phyloP scores from a whole-genome alignment of 2,113 vertebrate species.

The Pangasianodon gigas region DNA sequence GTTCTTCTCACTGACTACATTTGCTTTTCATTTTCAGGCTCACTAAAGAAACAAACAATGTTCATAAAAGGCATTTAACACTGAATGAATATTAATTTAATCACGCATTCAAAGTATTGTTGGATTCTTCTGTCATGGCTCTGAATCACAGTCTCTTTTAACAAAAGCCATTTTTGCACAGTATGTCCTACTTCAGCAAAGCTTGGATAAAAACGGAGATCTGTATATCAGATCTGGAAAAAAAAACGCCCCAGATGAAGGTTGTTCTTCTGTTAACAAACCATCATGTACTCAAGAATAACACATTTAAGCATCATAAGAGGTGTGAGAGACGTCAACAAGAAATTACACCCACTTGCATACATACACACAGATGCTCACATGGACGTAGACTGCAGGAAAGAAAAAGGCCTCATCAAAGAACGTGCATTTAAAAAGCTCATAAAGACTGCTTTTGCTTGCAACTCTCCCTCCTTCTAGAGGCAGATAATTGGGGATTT shows the following conservation, averaged over 20 bases:
- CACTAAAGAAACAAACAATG: not conserved
- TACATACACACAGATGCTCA: not conserved
- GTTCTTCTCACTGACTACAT: constrained; percentile 34
- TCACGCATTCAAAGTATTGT: constrained; percentile 16
- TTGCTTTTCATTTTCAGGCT: constrained; percentile 34
- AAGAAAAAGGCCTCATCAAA: constrained; percentile 46
- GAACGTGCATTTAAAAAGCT: constrained; percentile 36
- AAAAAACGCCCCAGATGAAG: constrained; percentile 27
- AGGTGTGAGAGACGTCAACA: constrained; percentile 18
- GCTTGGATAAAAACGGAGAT: constrained; percentile 16
- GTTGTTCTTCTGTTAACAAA: constrained; percentile 30
- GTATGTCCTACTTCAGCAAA: not conserved
- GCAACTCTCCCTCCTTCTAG: constrained; percentile 17
- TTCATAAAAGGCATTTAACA: constrained; percentile 34
- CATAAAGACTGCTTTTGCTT: constrained; percentile 27
- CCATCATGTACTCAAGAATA: constrained; percentile 26
- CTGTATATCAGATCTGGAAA: not conserved
- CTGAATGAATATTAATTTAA: constrained; percentile 34
- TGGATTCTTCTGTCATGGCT: constrained; percentile 1
- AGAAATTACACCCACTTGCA: constrained; percentile 30
- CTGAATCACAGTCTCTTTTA: constrained; percentile 26
- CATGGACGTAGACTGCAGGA: not conserved
- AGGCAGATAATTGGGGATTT: constrained; percentile 39
- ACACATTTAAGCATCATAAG: constrained; percentile 21
- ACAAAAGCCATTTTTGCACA: constrained; percentile 37